Evolutionary conservation across 2,888 invertebrate genomes (phyloP), one percentile per base, ranked within the genome.

Genomic region (Heliconius ismenius): DNA sequence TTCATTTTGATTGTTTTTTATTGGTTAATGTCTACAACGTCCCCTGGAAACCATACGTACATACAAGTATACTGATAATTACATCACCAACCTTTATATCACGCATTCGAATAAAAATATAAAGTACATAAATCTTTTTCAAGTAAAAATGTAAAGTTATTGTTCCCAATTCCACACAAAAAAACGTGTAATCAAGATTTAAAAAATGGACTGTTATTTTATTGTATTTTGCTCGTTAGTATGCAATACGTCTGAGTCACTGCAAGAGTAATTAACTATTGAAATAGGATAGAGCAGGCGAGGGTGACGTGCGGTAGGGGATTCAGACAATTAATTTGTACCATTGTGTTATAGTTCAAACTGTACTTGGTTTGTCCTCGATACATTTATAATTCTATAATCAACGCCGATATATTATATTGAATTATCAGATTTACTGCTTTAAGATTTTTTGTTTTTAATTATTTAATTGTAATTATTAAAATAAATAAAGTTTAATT

Each of bases 241-340:
- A 28, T 21, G 32, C 64, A 65, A 36, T n/a, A 65, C 13, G 28
- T 69, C 54, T 69, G 69, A 28, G 28, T 69, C 18, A 54, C 28
- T 28, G 26, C 36, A 26, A 54, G 2, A 54, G 28, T 54, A 54
- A 69, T 49, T 54, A 69, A 54, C 11, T 54, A 49, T 69, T 69
- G 6, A 54, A 54, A 69, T 69, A 28, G 54, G 69, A 68, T 28
- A 43, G 28, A 49, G 21, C 49, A 49, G 13, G 28, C 28, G 9
- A 28, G 18, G 49, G 26, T 69, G 26, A 26, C 11, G 43, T 54
- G 11, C 68, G 21, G 43, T 54, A 28, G 32, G 54, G 32, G 54
- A 4, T n/a, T n/a, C 21, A 21, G 43, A 15, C 28, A 28, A 49
- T 69, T 54, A 69, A 54, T 69, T 49, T 69, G 49, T 32, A 54